Conservation (phyloP, 2,113 vertebrate genomes). For the Eulemur macaco region DNA sequence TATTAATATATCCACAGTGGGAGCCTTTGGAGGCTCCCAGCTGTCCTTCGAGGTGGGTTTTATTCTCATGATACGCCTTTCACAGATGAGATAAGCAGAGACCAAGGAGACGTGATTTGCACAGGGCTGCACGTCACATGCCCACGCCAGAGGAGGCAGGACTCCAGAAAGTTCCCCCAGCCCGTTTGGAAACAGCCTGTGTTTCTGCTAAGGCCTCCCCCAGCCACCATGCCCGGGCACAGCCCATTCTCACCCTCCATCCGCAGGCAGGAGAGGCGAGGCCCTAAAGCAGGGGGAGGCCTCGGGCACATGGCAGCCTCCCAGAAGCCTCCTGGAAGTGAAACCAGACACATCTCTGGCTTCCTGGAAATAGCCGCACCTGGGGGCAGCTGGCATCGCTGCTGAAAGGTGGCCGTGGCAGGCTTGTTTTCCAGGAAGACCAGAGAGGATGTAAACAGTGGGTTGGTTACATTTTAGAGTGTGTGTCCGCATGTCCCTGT, state of each 20-base stretch:
- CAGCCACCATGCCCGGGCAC: not conserved
- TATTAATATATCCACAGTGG: too few relatives aligned
- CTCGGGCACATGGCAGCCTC: not conserved
- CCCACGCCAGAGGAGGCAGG: not conserved
- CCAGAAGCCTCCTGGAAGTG: not conserved
- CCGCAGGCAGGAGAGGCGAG: not conserved
- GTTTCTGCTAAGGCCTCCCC: not conserved
- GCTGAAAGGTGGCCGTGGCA: not conserved
- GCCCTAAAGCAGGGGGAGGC: not conserved
- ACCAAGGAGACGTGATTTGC: not conserved
- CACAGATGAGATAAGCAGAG: not conserved
- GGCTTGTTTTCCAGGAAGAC: not conserved
- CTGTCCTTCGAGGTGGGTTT: not conserved
- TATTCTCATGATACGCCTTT: not conserved
- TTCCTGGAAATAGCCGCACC: not conserved
- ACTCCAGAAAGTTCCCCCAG: not conserved
- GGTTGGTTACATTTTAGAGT: not conserved
- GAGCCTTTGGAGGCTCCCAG: too few relatives aligned
- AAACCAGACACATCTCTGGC: not conserved
- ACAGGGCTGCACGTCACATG: too few relatives aligned
- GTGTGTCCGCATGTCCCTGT: too few relatives aligned
- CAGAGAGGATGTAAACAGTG: not conserved
- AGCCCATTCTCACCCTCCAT: rapidly evolving
- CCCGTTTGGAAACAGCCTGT: not conserved
- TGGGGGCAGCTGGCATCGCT: not conserved